Base-by-base conservation (phyloP, 2,888 invertebrate species). In the Prosopocoilus inquinatus region DNA sequence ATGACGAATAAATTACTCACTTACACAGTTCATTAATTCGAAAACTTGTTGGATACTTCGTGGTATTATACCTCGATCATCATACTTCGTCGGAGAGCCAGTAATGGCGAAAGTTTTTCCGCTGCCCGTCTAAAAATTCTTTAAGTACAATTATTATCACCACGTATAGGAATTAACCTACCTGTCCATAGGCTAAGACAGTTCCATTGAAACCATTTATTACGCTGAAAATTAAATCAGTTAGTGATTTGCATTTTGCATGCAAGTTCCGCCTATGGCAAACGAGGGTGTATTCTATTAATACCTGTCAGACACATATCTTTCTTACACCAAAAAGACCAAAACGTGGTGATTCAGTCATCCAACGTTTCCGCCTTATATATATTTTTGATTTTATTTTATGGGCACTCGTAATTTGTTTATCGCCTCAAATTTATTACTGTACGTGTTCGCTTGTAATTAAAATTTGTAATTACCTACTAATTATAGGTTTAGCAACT, bases 101-200 rank as follows among this genome's bases (percentile, higher is more conserved):
- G 79, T 81, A 61, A 82, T 80, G 12, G 80, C 74, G 60, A 78
- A 80, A 1, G 82, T 82, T 68, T 82, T 82, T 4, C 82, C 82
- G 67, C 81, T 82, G 36, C 82, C 82, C 9, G 82, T 82, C 80
- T 82, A 64, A 32, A 66, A 67, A 62, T 33, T 34, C 36, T 12
- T 36, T 36, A 36, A 36, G 1, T 11, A 44, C 12, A 44, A 44
- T 9, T 16, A 44, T 13, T 12, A 20, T 44, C 3, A 44, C 13
- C 5, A 13, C 13, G 3, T 9, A 1, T 48, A 34, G 3, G 7
- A 28, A 2, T 35, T 34, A 46, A 47, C 63, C 69, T 73, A 81
- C 81, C 76, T 81, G 82, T 8, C 82, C 82, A 59, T 82, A 82
- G 2, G 81, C 81, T 67, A 82, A 80, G 55, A 82, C 78, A 1